Evolutionary conservation across 1,140 invertebrate genomes (phyloP), one percentile per base, ranked within the genome.

Genomic region (Lordiphosa clarofinis): DNA sequence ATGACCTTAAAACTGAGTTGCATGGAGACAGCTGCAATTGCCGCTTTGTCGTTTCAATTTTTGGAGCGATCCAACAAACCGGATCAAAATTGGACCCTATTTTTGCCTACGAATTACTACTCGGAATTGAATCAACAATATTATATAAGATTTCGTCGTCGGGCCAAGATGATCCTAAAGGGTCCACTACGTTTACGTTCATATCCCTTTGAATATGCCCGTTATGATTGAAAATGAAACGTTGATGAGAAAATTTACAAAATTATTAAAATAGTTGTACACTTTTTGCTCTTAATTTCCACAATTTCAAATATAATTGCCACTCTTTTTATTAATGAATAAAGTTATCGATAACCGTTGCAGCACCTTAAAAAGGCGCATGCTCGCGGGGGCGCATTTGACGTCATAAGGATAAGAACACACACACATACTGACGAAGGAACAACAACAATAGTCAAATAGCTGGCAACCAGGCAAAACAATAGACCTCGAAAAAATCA

Each of bases 91-190:
- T 73, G 78, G 68, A 50, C 63, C 1, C 42, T 73, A 11, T 42
- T 63, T 19, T 56, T 82, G 40, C 78, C 78, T 28, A 78, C 36
- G 15, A 82, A 82, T 35, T 82, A 49, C 21, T 82, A 63, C 13
- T 82, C 78, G 8, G 69, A 73, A 35, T 49, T 84, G 38, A 82
- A 82, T 55, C 64, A 73, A 55, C 78, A 78, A 31, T 86, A 82
- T 49, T 82, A 73, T 58, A n/a, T 46, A 5, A 33, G 69, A 37
- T 82, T 82, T 49, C 69, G 73, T 7, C 53, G 46, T 6, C 52
- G 39, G 4, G 43, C 52, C 4, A 19, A 21, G 2, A 28, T 58
- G 12, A n/a, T 5, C 7, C 2, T 13, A 6, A 55, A 46, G 37
- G 39, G 54, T 42, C 12, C 37, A 9, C 35, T 40, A 4, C 12